Conservation (phyloP, 2,888 invertebrate species). For the Hirudinaria manillensis region DNA sequence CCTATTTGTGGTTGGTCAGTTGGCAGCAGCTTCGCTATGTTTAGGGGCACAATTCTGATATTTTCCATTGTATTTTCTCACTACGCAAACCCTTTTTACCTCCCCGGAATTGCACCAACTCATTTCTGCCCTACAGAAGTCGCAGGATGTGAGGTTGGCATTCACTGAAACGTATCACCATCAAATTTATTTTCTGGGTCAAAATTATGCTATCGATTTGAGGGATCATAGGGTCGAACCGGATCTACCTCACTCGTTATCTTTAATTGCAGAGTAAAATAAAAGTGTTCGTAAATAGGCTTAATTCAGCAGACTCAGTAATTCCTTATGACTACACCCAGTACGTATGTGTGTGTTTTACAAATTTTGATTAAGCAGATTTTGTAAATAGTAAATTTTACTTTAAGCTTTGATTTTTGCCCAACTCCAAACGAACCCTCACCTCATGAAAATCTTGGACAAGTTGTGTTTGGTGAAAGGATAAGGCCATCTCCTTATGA, state of each 20-base stretch:
- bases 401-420: constrained; percentile 84
- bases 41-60: no score
- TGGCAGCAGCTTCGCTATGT: no score
- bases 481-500: constrained; percentile 88
- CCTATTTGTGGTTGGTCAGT: no score
- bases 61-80: no score
- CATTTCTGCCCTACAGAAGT: constrained; percentile 72
- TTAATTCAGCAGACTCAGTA: constrained; percentile 94
- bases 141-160: no score
- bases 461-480: constrained; percentile 97
- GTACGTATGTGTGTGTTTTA: constrained; percentile 53
- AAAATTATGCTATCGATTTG: no score
- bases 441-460: constrained; percentile 94
- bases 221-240: no score
- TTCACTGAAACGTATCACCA: no score
- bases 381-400: constrained; percentile 26
- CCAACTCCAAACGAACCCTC: constrained; percentile 57
- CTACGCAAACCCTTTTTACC: constrained; percentile 64
- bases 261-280: constrained; percentile 50
- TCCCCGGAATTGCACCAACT: constrained; percentile 93
- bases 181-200: no score
- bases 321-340: constrained; percentile 96
- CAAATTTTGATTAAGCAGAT: not conserved
- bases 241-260: not conserved
- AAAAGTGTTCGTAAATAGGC: constrained; percentile 21